These are phyloP conservation scores for Onychomys leucogaster DNA, from an alignment of 2,797 vertebrate species.

Conservation along the genomic window DNA sequence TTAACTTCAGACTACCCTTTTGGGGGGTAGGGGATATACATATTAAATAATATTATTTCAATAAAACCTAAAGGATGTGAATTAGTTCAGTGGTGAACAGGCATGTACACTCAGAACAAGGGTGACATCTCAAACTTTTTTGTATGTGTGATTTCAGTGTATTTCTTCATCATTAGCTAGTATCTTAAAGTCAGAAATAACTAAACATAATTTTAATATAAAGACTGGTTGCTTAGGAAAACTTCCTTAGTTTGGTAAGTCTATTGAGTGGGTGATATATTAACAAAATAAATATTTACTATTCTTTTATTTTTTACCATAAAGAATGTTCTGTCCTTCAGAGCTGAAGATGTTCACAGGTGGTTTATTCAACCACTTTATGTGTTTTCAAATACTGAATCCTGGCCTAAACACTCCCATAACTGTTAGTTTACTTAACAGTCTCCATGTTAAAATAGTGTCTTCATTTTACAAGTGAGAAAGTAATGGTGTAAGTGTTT, in stretches of 20 bases:
- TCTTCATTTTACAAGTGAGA: slow-evolving; percentile 49
- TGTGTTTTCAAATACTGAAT: slow-evolving; percentile 41
- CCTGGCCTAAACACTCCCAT: slow-evolving; percentile 24
- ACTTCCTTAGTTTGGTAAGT: neutral
- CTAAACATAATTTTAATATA: slow-evolving; percentile 29
- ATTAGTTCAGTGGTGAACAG: neutral
- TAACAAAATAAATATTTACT: slow-evolving; percentile 40
- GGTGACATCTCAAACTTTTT: neutral
- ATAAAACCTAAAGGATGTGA: slow-evolving; percentile 31
- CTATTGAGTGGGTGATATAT: neutral
- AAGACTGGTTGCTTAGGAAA: slow-evolving; percentile 17
- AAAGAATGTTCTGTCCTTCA: slow-evolving; percentile 8
- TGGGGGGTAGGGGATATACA: neutral
- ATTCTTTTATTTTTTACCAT: neutral
- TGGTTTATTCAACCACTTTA: slow-evolving; percentile 41
- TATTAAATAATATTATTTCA: slow-evolving; percentile 50
- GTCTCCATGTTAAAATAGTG: neutral
- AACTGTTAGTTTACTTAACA: slow-evolving; percentile 50
- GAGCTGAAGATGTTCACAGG: slow-evolving; percentile 12
- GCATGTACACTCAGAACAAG: neutral
- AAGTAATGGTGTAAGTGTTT: slow-evolving; percentile 27
- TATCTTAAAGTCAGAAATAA: neutral
- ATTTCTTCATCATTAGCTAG: slow-evolving; percentile 23
- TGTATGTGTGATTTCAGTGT: slow-evolving; percentile 31
- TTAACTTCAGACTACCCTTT: slow-evolving; percentile 12